phyloP scores from a whole-genome alignment of 2,888 invertebrate species.

The Mimumesa dahlbomi region DNA sequence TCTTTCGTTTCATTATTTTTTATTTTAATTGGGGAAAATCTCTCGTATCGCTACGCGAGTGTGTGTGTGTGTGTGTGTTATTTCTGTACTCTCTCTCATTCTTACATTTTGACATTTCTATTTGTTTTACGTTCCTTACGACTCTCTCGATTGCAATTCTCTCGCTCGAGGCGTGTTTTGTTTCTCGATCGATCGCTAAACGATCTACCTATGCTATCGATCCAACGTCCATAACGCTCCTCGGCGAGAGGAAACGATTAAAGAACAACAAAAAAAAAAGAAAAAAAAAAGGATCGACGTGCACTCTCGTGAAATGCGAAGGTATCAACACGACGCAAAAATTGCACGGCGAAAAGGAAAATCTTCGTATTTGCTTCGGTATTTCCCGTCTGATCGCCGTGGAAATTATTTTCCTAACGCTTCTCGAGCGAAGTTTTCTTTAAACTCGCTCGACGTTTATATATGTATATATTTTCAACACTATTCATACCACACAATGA shows the following conservation, averaged over 20 bases:
- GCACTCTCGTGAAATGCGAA: too few relatives aligned
- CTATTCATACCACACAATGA: background rate
- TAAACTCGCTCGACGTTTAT: background rate
- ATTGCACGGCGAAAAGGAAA: background rate
- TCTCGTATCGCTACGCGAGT: conserved; percentile 1
- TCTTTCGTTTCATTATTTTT: background rate
- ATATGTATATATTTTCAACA: background rate
- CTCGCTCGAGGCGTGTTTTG: background rate
- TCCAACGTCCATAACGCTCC: background rate
- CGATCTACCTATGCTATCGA: background rate
- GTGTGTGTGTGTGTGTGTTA: too few relatives aligned
- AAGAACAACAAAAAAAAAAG: background rate
- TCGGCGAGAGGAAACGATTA: background rate
- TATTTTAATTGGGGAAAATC: background rate
- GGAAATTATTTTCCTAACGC: background rate
- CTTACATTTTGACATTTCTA: background rate
- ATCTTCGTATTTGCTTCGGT: background rate
- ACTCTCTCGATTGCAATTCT: background rate
- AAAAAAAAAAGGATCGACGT: background rate
- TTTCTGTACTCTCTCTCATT: conserved; percentile 5
- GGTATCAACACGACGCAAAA: background rate
- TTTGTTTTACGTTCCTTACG: background rate
- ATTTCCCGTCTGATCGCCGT: background rate
- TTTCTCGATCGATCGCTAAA: background rate
- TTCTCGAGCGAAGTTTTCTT: background rate